A percentile compares a stretch with the other conserved stretches of the same genome.
Evolutionary conservation across 1,140 invertebrate species (phyloP).

Genomic region (Calycopis cecrops): DNA sequence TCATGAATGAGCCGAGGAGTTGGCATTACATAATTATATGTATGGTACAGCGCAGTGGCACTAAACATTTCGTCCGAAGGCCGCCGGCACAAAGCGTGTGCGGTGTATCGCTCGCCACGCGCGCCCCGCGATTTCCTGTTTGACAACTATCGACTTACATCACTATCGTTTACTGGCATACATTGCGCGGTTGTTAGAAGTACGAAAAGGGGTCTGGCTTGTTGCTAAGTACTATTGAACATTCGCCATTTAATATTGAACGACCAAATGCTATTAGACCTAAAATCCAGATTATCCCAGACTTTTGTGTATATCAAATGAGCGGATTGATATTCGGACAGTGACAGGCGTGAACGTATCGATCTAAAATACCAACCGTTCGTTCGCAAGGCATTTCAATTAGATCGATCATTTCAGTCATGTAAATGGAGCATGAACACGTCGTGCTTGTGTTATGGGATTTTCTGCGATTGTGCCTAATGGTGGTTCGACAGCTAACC

Average conservation of each 20-base stretch:
- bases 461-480: conserved; percentile 51
- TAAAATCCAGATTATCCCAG: too few relatives aligned
- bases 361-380: conserved; percentile 48
- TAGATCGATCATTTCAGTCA: conserved; percentile 56
- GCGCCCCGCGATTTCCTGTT: conserved; percentile 70
- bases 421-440: conserved; percentile 63
- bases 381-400: conserved; percentile 58
- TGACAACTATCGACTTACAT: conserved; percentile 72
- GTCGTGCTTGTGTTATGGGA: conserved; percentile 45
- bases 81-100: conserved; percentile 61
- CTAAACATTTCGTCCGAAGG: conserved; percentile 66
- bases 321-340: conserved; percentile 15
- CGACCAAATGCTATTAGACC: too few relatives aligned
- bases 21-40: conserved; percentile 57
- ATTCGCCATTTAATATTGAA: conserved; percentile 51
- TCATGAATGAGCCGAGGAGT: conserved; percentile 65
- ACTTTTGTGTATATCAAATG: conserved; percentile 23
- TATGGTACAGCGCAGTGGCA: conserved; percentile 39
- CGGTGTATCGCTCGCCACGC: conserved; percentile 60
- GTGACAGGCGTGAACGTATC: conserved; percentile 35
- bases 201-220: conserved; percentile 61
- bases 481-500: conserved; percentile 35
- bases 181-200: conserved; percentile 62
- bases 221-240: conserved; percentile 58
- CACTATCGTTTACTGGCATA: conserved; percentile 71